phyloP scores from a whole-genome alignment of 2,797 vertebrate genomes.

The Macrochelys suwanniensis region DNA sequence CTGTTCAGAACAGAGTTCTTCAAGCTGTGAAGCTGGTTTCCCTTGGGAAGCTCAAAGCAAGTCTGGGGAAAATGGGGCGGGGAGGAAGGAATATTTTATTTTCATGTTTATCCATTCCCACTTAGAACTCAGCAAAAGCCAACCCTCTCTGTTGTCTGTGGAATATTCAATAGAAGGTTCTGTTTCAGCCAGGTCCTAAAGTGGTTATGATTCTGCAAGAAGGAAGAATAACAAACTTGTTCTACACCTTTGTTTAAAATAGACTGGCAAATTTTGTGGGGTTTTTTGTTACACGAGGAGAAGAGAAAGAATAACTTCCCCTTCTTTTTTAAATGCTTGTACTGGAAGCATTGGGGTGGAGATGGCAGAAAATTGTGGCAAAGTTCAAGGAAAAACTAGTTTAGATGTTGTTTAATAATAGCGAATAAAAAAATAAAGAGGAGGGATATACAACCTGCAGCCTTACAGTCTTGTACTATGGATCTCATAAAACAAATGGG shows the following conservation, averaged over 20 bases:
- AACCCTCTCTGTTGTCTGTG: background rate
- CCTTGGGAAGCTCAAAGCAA: constrained; percentile 16
- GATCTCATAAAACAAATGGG: too few species aligned
- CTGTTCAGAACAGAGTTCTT: background rate
- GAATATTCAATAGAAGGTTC: background rate
- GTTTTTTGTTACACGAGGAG: background rate
- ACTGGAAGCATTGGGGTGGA: background rate
- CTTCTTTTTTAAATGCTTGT: background rate
- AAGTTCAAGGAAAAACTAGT: background rate
- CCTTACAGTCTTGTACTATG: too few species aligned
- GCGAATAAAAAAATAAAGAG: background rate
- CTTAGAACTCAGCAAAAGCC: background rate
- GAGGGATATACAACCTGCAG: background rate
- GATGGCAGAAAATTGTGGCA: too few species aligned
- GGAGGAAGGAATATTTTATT: accelerated
- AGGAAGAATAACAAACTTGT: background rate
- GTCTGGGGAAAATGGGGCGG: background rate
- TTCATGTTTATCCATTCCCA: constrained; percentile 18
- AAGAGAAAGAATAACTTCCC: background rate
- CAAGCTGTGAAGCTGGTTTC: background rate
- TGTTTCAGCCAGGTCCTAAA: background rate
- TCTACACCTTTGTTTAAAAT: background rate
- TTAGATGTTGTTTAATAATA: background rate
- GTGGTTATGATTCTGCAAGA: background rate
- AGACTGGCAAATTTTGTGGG: background rate